Evolutionary conservation across 2,888 invertebrate species (phyloP), one percentile per base, ranked within the genome.

Genomic region (Pachydiplax longipennis): DNA sequence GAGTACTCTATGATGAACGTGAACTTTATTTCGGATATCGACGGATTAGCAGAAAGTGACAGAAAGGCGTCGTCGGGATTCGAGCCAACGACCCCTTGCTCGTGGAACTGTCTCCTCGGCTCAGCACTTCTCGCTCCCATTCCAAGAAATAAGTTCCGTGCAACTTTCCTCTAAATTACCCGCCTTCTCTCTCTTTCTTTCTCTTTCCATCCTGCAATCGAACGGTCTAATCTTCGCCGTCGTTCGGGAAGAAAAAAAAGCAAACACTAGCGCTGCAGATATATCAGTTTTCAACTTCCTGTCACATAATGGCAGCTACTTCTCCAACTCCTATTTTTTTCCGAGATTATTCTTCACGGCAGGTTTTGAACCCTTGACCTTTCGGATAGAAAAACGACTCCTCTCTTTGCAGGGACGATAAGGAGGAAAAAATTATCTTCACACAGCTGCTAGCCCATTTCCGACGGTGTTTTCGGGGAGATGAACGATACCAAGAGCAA

Each of bases 261-360:
- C 31, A 6, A 65, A 65, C n/a, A n/a, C n/a, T 12, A 65, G 25
- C 73, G 31, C 73, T 31, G 25, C n/a, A 73, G 73, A 73, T 25
- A 73, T 73, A 73, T 73, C 73, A 73, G 73, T 73, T 73, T 73
- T 73, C 73, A 73, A 73, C 73, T 73, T 73, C 73, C 73, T 73
- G 73, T 73, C 73, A 73, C 73, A 73, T 73, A 73, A 73, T 73
- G 73, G 73, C 31, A 31, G 31, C 25, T 65, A 65, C 65, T 25
- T 12, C 73, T 73, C 31, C 73, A 25, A 31, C 31, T 73, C 73
- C 25, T 10, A 12, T 73, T 65, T 61, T 31, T 31, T 22, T 15
- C 25, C 73, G 65, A 13, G 73, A 73, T 73, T 73, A 73, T 73
- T 73, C 31, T 73, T 73, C 73, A 18, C 73, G 73, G 73, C 73